A percentile compares a stretch with the other conserved stretches of the same genome.
phyloP scores from a whole-genome alignment of 2,888 invertebrate genomes.

The Cheilosia pagana region DNA sequence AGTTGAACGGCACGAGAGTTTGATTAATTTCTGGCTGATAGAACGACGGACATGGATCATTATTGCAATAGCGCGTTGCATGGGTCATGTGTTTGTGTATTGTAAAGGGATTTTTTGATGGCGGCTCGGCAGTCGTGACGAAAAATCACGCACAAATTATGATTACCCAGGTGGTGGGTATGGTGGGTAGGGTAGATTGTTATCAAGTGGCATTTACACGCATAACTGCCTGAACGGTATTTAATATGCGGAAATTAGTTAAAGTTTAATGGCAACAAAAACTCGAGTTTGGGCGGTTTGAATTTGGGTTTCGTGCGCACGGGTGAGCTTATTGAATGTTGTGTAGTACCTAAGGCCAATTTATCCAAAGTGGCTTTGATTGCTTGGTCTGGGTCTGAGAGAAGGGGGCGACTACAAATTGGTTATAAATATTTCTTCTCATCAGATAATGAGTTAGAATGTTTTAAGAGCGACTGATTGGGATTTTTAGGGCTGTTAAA shows the following conservation, averaged over 20 bases:
- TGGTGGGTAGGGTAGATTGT: slow-evolving; percentile 56
- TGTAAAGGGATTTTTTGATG: neutral
- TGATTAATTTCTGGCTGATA: slow-evolving; percentile 21
- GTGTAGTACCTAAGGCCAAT: too few relatives aligned
- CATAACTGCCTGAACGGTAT: slow-evolving; percentile 51
- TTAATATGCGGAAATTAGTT: slow-evolving; percentile 53
- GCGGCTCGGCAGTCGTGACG: slow-evolving; percentile 16
- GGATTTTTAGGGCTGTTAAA: too few relatives aligned
- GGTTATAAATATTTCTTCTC: too few relatives aligned
- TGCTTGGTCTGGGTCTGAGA: too few relatives aligned
- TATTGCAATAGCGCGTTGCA: slow-evolving; percentile 13
- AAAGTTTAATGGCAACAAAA: slow-evolving; percentile 7
- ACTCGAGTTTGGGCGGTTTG: neutral
- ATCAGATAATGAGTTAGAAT: too few relatives aligned
- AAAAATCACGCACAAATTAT: slow-evolving; percentile 57
- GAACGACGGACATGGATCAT: slow-evolving; percentile 7
- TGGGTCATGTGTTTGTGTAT: neutral
- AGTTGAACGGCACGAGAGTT: slow-evolving; percentile 47
- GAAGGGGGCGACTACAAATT: too few relatives aligned
- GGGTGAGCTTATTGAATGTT: neutral
- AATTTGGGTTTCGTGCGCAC: neutral
- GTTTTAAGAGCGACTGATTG: too few relatives aligned
- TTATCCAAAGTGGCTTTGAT: too few relatives aligned
- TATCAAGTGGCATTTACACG: slow-evolving; percentile 61
- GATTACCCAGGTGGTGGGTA: slow-evolving; percentile 62